Evolutionary conservation across 2,797 vertebrate genomes (phyloP), one percentile per base, ranked within the genome.

Genomic region (Clarias pachynema): DNA sequence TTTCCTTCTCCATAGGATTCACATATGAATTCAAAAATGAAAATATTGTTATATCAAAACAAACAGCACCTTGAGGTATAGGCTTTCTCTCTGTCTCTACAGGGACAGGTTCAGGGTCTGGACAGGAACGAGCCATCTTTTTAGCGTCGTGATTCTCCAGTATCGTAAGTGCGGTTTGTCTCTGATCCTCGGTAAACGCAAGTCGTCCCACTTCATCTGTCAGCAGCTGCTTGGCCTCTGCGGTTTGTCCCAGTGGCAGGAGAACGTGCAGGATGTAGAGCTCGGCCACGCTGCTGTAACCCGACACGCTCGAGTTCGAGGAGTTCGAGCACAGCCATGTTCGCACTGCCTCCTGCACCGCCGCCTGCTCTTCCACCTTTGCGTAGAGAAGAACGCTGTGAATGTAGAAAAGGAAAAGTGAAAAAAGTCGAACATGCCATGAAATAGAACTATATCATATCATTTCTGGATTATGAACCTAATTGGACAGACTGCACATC

Each of bases 311-410:
- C 89, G 88, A 91, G 86, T 97, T 97, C 79, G 83, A 86, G 0
- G 87, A 84, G 56, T 93, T n/a, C n/a, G n/a, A 92, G 86, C 74
- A 91, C 69, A 99, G 87, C 98, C 98, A 99, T 74, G 90, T 90
- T 9, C 91, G 82, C 87, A 94, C 93, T 0, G 89, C 91, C 57
- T 97, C 95, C 90, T 96, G 94, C 92, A 98, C 92, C 83, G 90
- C 90, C 31, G 91, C 94, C 0, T 96, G 95, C 90, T 97, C 95
- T 18, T 90, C 86, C 88, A 99, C 97, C 86, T 97, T 96, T 85
- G 96, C 96, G 90, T 99, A 96, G 5, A 99, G 92, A 70, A 98
- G 95, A 89, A 99, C 94, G 86, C 98, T 99, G 93, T 84, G 22
- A 70, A 37, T 77, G 8, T 18, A 44, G 44, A 44, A 44, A 10